Conservation (phyloP, 2,797 vertebrate species). For the Glossophaga mutica region DNA sequence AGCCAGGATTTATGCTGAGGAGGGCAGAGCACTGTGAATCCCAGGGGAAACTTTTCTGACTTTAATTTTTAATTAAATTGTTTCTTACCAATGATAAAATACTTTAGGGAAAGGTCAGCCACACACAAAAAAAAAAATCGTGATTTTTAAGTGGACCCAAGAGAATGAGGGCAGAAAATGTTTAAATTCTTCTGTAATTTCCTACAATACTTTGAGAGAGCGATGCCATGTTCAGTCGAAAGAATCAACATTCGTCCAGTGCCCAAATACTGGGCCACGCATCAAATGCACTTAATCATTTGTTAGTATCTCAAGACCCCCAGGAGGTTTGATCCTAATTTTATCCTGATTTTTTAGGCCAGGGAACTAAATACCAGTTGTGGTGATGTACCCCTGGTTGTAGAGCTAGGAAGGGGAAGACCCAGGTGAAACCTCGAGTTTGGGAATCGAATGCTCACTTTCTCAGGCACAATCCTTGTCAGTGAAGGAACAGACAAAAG, state of each 20-base stretch:
- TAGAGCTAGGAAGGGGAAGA: not conserved
- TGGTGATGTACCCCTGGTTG: not conserved
- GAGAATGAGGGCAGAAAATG: not conserved
- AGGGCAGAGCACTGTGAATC: conserved; percentile 50
- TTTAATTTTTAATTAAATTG: conserved; percentile 74
- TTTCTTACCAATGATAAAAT: conserved; percentile 53
- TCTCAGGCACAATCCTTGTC: not conserved
- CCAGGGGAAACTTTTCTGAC: conserved; percentile 34
- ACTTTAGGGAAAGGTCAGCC: conserved; percentile 59
- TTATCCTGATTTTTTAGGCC: not conserved
- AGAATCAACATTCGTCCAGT: not conserved
- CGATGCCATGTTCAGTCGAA: not conserved
- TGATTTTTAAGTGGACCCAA: conserved; percentile 39
- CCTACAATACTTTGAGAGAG: not conserved
- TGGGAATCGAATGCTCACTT: not conserved
- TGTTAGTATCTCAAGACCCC: not conserved
- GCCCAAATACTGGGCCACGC: not conserved
- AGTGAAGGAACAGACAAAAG: not conserved
- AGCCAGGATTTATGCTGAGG: conserved; percentile 37
- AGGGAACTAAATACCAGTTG: not conserved
- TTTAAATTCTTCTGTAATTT: conserved; percentile 31
- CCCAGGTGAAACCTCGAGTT: not conserved
- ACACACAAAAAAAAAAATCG: not conserved
- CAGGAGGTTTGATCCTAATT: not conserved
- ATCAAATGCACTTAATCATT: not conserved